phyloP scores from a whole-genome alignment of 2,888 invertebrate genomes.

The Nasonovia ribisnigri region DNA sequence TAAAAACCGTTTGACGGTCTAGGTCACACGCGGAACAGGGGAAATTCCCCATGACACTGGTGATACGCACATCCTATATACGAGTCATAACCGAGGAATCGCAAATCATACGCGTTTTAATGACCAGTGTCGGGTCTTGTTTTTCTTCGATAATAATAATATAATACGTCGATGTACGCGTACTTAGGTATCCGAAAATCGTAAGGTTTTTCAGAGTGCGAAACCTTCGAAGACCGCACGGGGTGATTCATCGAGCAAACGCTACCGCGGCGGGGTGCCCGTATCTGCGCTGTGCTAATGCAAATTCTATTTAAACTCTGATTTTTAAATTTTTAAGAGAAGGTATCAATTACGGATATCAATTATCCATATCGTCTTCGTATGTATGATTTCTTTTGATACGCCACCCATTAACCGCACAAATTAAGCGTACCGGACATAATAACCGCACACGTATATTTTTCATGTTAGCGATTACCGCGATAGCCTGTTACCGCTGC shows the following conservation, averaged over 20 bases:
- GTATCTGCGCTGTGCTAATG: too few relatives aligned
- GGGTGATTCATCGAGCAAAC: not conserved
- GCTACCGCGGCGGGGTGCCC: too few relatives aligned
- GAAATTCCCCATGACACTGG: not conserved
- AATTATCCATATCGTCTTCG: too few relatives aligned
- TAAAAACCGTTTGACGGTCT: constrained; percentile 25
- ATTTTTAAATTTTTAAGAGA: not conserved
- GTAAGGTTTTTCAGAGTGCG: not conserved
- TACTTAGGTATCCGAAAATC: not conserved
- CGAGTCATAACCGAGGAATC: not conserved
- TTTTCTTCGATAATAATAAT: too few relatives aligned
- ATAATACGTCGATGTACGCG: not conserved
- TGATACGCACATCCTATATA: not conserved
- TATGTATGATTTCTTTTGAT: too few relatives aligned
- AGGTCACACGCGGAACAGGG: constrained; percentile 19
- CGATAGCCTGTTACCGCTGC: not conserved
- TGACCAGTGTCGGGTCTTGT: not conserved
- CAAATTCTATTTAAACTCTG: not conserved
- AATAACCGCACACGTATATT: not conserved
- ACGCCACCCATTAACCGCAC: too few relatives aligned
- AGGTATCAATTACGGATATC: too few relatives aligned
- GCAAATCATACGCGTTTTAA: not conserved
- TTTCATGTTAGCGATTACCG: not conserved
- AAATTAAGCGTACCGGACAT: too few relatives aligned
- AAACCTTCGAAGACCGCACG: not conserved